phyloP scores from a whole-genome alignment of 2,888 invertebrate species.

The Operophtera brumata region DNA sequence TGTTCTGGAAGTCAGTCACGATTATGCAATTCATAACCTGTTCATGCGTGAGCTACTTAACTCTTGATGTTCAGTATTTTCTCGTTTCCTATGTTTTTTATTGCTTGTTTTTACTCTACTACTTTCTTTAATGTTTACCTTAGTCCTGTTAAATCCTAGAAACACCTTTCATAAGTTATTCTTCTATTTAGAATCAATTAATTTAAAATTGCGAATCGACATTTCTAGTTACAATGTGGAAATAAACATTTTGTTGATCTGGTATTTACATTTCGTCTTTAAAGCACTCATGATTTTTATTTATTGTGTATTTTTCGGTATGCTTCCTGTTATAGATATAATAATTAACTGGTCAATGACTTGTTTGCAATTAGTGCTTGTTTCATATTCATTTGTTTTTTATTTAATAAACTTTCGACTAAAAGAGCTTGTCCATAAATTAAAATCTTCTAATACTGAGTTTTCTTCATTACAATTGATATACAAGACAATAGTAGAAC shows the following conservation, averaged over 20 bases:
- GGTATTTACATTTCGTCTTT: background rate
- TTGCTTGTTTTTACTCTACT: background rate
- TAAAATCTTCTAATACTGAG: background rate
- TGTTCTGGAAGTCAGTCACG: background rate
- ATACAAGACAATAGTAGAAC: conserved; percentile 10
- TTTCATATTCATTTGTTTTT: background rate
- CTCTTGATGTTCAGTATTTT: background rate
- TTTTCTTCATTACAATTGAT: background rate
- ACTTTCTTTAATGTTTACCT: background rate
- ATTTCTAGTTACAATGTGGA: background rate
- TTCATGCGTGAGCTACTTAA: background rate
- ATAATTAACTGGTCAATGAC: background rate
- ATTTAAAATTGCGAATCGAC: background rate
- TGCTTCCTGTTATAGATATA: background rate
- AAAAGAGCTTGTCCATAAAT: background rate
- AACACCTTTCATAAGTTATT: background rate
- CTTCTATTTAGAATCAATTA: background rate
- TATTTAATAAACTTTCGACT: conserved; percentile 7
- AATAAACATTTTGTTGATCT: background rate
- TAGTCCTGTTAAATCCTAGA: background rate
- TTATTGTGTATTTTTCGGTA: too few relatives aligned
- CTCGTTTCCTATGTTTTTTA: background rate
- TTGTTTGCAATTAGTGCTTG: background rate
- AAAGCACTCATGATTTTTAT: background rate
- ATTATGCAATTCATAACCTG: background rate